Evolutionary conservation across 2,888 invertebrate genomes (phyloP).

Genomic region (Drosophila ezoana): DNA sequence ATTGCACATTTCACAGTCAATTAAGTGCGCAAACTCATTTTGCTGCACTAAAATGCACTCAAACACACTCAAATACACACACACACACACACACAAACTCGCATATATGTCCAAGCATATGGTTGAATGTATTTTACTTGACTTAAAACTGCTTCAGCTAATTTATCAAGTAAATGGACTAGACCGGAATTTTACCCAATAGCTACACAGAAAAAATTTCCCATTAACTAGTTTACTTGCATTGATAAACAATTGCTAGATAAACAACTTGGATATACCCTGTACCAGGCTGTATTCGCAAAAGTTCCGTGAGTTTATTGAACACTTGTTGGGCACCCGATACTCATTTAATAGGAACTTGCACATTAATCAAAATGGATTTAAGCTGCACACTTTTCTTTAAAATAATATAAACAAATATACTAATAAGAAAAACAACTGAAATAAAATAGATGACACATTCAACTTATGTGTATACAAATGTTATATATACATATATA

Average conservation of each 20-base stretch:
- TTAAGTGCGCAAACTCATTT: slow-evolving; percentile 18
- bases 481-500: too few species aligned
- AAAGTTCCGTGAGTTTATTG: too few species aligned
- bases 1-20: slow-evolving; percentile 34
- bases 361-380: not conserved
- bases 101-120: not conserved
- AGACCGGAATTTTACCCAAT: not conserved
- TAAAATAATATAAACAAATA: too few species aligned
- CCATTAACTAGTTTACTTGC: not conserved
- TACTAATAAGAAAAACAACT: too few species aligned
- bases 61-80: not conserved
- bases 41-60: not conserved
- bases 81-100: not conserved
- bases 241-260: not conserved
- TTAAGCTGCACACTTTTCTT: not conserved
- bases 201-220: not conserved
- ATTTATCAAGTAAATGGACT: not conserved
- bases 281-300: not conserved
- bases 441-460: too few species aligned
- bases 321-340: too few species aligned
- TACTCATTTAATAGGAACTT: not conserved
- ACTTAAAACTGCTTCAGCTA: not conserved
- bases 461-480: too few species aligned
- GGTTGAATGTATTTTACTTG: not conserved
- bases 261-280: not conserved